Percentiles rank a stretch among this genome's conserved stretches.
Evolutionary conservation across 2,797 vertebrate genomes (phyloP).

Genomic region (Okamejei kenojei): DNA sequence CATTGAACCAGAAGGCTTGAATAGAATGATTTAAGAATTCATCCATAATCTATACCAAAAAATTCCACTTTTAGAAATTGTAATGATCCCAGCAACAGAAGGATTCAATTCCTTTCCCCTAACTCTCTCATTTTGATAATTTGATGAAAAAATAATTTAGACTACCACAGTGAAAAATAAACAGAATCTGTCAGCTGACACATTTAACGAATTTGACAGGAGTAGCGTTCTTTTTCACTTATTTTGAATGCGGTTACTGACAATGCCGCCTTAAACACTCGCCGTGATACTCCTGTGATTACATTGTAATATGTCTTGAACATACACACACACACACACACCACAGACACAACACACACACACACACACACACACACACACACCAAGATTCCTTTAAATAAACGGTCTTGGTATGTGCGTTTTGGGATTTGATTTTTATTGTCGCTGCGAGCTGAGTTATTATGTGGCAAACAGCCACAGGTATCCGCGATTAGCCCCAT

Average conservation of each 20-base stretch:
- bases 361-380: neutral
- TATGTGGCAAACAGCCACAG: constrained; percentile 9
- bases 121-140: neutral
- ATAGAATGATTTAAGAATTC: neutral
- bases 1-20: neutral
- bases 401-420: neutral
- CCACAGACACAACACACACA: no score
- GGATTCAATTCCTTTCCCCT: neutral
- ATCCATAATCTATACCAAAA: neutral
- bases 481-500: neutral
- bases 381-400: neutral
- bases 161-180: neutral
- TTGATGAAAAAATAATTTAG: neutral
- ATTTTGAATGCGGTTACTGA: neutral
- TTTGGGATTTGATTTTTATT: neutral
- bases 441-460: neutral
- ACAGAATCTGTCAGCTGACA: neutral
- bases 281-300: neutral
- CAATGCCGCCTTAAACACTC: neutral
- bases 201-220: neutral
- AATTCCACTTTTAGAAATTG: neutral
- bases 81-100: neutral
- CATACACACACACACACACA: no score
- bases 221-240: neutral
- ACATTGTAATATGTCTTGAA: neutral